These are phyloP conservation scores for Python bivittatus DNA, from an alignment of 2,113 vertebrate species.

Conservation along the genomic window DNA sequence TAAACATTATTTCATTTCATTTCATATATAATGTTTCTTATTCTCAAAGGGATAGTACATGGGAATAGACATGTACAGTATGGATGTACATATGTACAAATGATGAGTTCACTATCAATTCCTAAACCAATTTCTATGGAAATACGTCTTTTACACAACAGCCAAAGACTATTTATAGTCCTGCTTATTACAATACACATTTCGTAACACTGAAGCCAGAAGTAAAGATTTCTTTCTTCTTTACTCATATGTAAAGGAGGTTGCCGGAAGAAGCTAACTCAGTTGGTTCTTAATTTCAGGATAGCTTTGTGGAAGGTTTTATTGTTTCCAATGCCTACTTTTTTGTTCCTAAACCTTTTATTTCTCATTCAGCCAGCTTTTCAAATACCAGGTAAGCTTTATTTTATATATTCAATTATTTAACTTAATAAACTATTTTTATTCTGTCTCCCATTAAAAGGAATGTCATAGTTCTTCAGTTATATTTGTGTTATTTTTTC, in stretches of 20 bases:
- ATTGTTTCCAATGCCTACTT: neutral
- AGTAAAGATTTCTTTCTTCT: neutral
- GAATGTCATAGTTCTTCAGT: neutral
- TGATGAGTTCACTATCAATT: neutral
- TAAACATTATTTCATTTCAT: neutral
- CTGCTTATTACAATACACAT: neutral
- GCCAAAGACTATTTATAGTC: neutral
- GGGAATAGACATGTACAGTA: neutral
- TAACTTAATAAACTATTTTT: neutral
- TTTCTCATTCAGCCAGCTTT: neutral
- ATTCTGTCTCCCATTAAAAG: neutral
- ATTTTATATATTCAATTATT: neutral
- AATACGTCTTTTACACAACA: neutral
- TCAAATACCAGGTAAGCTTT: conserved; percentile 10
- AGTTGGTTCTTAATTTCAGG: neutral
- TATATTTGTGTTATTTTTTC: neutral
- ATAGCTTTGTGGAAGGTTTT: neutral
- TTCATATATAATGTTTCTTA: neutral
- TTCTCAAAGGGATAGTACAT: neutral
- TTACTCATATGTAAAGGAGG: neutral
- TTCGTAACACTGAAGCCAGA: neutral
- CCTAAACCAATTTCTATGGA: neutral
- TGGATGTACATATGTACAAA: neutral
- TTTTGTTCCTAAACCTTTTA: neutral
- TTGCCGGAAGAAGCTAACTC: neutral